These are phyloP conservation scores for Neosilurus hyrtlii DNA, from an alignment of 2,797 vertebrate species.

Conservation along the genomic window DNA sequence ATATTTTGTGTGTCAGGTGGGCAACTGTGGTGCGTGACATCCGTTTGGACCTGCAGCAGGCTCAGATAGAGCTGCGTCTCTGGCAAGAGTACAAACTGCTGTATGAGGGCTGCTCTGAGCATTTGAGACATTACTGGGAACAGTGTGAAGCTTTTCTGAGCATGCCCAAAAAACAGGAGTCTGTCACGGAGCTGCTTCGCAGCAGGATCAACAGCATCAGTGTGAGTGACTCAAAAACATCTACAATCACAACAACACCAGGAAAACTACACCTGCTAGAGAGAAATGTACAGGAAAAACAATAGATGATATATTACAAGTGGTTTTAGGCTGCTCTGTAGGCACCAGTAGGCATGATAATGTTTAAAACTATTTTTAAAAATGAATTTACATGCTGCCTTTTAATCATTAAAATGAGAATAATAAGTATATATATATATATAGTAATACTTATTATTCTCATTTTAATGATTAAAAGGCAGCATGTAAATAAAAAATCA, in stretches of 20 bases:
- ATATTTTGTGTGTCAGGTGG: conserved; percentile 75
- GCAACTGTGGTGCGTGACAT: conserved; percentile 68
- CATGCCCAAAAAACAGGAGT: conserved; percentile 61
- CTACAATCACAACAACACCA: background rate
- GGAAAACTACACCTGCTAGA: background rate
- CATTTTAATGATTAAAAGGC: background rate
- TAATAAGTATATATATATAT: too few species aligned
- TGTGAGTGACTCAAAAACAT: conserved; percentile 54
- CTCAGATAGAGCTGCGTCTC: conserved; percentile 62
- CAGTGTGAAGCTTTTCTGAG: conserved; percentile 68
- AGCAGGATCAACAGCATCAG: conserved; percentile 63
- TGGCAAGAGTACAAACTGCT: conserved; percentile 72
- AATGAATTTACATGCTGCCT: background rate
- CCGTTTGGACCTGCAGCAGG: conserved; percentile 64
- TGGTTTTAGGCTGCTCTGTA: background rate
- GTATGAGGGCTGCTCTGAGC: conserved; percentile 54
- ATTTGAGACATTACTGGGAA: conserved; percentile 63
- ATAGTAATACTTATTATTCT: too few species aligned
- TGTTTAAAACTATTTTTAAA: background rate
- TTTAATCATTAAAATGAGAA: background rate
- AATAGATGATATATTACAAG: background rate
- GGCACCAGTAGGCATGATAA: background rate
- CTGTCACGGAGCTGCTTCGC: conserved; percentile 57
- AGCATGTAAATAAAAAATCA: background rate
- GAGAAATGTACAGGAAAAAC: background rate